Base-by-base conservation (phyloP, 2,888 invertebrate species). In the Latrodectus hesperus region DNA sequence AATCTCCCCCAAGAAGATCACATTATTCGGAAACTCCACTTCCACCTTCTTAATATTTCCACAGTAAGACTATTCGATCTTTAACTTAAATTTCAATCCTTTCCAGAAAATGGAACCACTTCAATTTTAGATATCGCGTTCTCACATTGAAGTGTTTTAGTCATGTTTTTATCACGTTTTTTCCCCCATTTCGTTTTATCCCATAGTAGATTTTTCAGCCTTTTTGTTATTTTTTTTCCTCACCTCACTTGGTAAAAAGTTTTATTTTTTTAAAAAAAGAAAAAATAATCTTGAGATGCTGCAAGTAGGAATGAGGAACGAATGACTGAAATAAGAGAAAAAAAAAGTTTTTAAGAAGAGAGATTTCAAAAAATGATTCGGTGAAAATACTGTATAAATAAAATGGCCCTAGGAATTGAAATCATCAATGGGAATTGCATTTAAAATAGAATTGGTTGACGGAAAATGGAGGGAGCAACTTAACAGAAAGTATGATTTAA, bases 81-180 rank as follows among this genome's bases (percentile, higher is more conserved):
- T 84, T 84, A 84, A 78, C 84, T 73, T 78, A 84, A 84, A 84
- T 84, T 79, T 74, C 84, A 84, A 68, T 60, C 84, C 84, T 79
- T 38, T 85, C 52, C 38, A 16, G 79, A 38, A 81, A 80, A 81
- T 75, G 72, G 76, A n/a, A 71, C 71, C 72, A 81, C 86, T 81
- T 86, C 86, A 81, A 86, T 86, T 86, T 81, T 73, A 75, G 80
- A 75, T 75, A 80, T 86, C 79, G 70, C 65, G 4, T n/a, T 64
- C 52, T 77, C 65, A 64, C 72, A 55, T 5, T 49, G 80, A 86
- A 80, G 75, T 80, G 80, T 86, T 86, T 86, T 86, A 86, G 85
- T 65, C 60, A 80, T 80, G 80, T 55, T 80, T 85, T 86, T 86
- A 64, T 75, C 75, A 68, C 70, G 65, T 22, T 65, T 53, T 75